A percentile compares a stretch with the other conserved stretches of the same genome.
Conservation (phyloP, 2,797 vertebrate genomes). For the Micropoecilia bifurca region DNA sequence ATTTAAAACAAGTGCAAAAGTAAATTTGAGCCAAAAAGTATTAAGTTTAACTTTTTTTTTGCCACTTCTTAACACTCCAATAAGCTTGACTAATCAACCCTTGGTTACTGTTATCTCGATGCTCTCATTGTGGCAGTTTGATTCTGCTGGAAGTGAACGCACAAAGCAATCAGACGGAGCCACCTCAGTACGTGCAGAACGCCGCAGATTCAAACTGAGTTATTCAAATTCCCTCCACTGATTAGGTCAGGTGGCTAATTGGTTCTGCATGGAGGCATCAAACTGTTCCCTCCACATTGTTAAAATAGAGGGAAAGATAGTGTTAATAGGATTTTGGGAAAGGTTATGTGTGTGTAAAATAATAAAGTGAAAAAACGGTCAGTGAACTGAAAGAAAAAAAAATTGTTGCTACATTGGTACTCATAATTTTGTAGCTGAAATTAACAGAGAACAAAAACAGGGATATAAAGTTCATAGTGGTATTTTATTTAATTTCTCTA, state of each 20-base stretch:
- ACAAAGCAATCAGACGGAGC: conserved; percentile 26
- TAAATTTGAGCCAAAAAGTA: not conserved
- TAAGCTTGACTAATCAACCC: conserved; percentile 16
- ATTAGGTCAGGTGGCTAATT: conserved; percentile 51
- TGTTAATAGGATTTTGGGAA: conserved; percentile 49
- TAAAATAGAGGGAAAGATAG: conserved; percentile 11
- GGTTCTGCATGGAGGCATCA: conserved; percentile 43
- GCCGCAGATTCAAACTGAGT: conserved; percentile 34
- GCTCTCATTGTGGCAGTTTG: conserved; percentile 15
- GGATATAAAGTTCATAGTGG: no score
- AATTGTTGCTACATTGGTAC: not conserved
- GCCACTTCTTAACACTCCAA: not conserved
- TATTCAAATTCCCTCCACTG: conserved; percentile 32
- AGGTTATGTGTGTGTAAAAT: conserved; percentile 22
- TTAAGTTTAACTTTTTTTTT: not conserved
- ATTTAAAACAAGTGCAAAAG: not conserved
- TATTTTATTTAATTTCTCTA: no score
- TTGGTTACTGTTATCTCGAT: conserved; percentile 24
- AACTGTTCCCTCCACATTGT: conserved; percentile 32
- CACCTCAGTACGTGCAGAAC: conserved; percentile 14
- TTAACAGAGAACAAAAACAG: no score
- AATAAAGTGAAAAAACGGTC: not conserved
- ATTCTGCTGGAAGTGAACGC: conserved; percentile 29
- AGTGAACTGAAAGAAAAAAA: not conserved
- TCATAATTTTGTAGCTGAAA: not conserved